Conservation (phyloP, 1,140 invertebrate genomes). For the Hyphantria cunea region DNA sequence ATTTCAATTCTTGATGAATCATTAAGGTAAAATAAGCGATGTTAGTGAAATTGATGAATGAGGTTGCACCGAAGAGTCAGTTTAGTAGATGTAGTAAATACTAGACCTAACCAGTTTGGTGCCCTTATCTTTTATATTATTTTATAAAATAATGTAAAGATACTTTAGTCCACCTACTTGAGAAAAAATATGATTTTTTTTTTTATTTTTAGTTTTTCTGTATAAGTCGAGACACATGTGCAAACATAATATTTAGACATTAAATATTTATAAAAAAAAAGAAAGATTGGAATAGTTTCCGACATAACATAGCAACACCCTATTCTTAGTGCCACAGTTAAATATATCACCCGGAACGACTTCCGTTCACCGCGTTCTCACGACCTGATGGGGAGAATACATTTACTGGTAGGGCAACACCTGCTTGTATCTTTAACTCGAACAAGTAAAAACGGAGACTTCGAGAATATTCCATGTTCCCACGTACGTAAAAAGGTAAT, state of each 20-base stretch:
- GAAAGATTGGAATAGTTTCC: background rate
- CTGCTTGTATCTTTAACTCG: constrained; percentile 22
- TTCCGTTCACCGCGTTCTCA: constrained; percentile 45
- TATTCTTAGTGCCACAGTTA: background rate
- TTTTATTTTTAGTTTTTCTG: too few relatives aligned
- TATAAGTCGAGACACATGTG: too few relatives aligned
- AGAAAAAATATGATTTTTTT: too few relatives aligned
- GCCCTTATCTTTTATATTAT: too few relatives aligned
- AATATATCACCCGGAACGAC: constrained; percentile 28
- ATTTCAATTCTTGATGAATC: too few relatives aligned
- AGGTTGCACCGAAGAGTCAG: too few relatives aligned
- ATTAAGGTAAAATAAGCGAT: too few relatives aligned
- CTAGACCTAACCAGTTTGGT: too few relatives aligned
- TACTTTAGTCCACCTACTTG: too few relatives aligned
- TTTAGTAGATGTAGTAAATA: too few relatives aligned
- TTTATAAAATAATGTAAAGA: too few relatives aligned
- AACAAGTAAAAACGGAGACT: constrained; percentile 13
- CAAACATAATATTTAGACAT: background rate
- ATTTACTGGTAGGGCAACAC: constrained; percentile 20
- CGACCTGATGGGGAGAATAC: constrained; percentile 10
- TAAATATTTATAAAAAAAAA: background rate
- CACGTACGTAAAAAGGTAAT: background rate
- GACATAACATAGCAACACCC: constrained; percentile 4
- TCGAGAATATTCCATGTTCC: background rate
- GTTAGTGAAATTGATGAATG: too few relatives aligned